Conservation (phyloP, 2,888 invertebrate species). For the Leptinotarsa tumamoca region DNA sequence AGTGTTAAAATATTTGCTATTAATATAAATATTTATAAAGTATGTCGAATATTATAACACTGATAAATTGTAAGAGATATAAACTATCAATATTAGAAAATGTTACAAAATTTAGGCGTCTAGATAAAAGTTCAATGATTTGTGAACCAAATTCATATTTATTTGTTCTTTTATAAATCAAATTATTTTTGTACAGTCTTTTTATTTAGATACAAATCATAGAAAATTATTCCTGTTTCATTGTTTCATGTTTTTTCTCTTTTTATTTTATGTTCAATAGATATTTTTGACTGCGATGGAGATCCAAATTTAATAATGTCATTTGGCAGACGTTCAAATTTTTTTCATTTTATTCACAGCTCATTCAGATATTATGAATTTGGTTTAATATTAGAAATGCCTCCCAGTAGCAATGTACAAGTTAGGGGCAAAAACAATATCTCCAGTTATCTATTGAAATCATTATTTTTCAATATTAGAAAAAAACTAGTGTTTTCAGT, state of each 20-base stretch:
- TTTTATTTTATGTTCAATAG: no score
- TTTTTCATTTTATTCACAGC: conserved; percentile 6
- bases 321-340: not conserved
- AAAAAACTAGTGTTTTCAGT: conserved; percentile 55
- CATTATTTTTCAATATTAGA: conserved; percentile 51
- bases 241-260: no score
- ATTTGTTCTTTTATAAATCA: not conserved
- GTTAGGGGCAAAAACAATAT: conserved; percentile 22
- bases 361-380: conserved; percentile 11
- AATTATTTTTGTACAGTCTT: not conserved
- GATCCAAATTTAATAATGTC: conserved; percentile 2
- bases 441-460: conserved; percentile 49
- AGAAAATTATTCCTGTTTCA: no score
- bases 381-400: conserved; percentile 11
- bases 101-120: not conserved
- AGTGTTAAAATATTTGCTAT: conserved; percentile 24
- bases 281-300: not conserved
- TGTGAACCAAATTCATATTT: conserved; percentile 37
- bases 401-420: conserved; percentile 7
- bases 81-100: conserved; percentile 14
- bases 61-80: not conserved
- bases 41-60: not conserved
- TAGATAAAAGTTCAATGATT: not conserved
- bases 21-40: conserved; percentile 28
- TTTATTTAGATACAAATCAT: no score